Percentiles rank a stretch among this genome's conserved stretches.
phyloP scores from a whole-genome alignment of 2,888 invertebrate species.

The Xylocampa areola region DNA sequence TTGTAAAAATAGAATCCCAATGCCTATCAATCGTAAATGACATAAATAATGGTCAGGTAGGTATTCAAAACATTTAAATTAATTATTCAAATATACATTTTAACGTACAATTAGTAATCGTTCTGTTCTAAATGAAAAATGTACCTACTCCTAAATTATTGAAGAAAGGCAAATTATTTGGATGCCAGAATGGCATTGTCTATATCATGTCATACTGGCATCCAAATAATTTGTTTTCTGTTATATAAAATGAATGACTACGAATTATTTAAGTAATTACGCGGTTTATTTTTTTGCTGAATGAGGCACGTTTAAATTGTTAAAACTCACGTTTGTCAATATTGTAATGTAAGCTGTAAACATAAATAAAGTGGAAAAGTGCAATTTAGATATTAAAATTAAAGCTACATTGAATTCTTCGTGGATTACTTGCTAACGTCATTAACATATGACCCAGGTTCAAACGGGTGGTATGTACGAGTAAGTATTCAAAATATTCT shows the following conservation, averaged over 20 bases:
- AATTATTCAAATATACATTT: conserved; percentile 1
- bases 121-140: conserved; percentile 19
- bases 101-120: conserved; percentile 11
- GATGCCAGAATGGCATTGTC: no score
- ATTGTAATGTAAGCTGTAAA: conserved; percentile 2
- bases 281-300: conserved; percentile 7
- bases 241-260: conserved; percentile 11
- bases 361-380: no score
- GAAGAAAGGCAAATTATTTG: conserved; percentile 11
- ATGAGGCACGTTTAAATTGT: conserved; percentile 10
- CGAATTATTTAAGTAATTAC: no score
- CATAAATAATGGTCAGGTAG: conserved; percentile 3
- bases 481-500: no score
- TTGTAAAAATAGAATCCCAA: conserved; percentile 8
- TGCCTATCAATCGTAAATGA: not conserved
- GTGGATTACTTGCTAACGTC: no score
- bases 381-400: no score
- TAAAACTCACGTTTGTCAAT: conserved; percentile 5
- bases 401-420: no score
- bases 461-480: no score
- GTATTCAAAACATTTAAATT: conserved; percentile 5
- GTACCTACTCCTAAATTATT: conserved; percentile 9
- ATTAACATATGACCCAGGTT: no score
- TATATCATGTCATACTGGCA: conserved; percentile 19
- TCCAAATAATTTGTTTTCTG: conserved; percentile 26